Base-by-base conservation (phyloP, 2,888 invertebrate species). In the Schizotus pectinicornis region DNA sequence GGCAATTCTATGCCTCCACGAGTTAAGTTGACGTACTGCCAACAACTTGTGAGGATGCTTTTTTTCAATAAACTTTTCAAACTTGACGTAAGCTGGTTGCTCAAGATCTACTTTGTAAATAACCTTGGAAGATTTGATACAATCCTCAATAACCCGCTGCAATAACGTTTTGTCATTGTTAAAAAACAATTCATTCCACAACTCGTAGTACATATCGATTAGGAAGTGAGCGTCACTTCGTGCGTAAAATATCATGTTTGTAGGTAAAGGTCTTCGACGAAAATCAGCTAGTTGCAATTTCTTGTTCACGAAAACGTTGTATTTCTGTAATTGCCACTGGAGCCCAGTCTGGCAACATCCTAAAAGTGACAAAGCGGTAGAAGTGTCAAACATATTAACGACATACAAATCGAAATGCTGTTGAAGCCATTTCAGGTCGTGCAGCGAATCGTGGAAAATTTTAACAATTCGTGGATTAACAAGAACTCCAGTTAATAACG, bases 391-490 rank as follows among this genome's bases (percentile, higher is more conserved):
- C 35, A 47, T 5, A 36, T 47, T 47, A 7, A 35, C 6, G 3
- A 47, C n/a, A 35, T 36, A 36, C 13, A 47, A n/a, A 14, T 13
- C 37, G 9, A 47, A 47, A 8, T 47, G 35, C 13, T 36, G 36
- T n/a, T 47, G 37, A 2, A 47, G 37, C 47, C 47, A 47, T 14
- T 36, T 47, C 11, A 47, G 6, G 13, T 47, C 47, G 35, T 47
- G 35, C 13, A 1, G 5, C 6, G 47, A 3, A 1, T 35, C 14
- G 30, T 47, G 47, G 6, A 47, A 30, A 6, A 47, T 30, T 47
- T 47, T 47, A 3, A 47, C 47, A 7, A 47, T 14, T 12, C 14
- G n/a, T 3, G 47, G 22, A 9, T 47, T 36, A 1, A 9, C 13
- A n/a, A 47, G 36, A 47, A 47, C n/a, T 37, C n/a, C 36, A 13